Base-by-base conservation (phyloP, 2,113 vertebrate species). In the Synchiropus splendidus region DNA sequence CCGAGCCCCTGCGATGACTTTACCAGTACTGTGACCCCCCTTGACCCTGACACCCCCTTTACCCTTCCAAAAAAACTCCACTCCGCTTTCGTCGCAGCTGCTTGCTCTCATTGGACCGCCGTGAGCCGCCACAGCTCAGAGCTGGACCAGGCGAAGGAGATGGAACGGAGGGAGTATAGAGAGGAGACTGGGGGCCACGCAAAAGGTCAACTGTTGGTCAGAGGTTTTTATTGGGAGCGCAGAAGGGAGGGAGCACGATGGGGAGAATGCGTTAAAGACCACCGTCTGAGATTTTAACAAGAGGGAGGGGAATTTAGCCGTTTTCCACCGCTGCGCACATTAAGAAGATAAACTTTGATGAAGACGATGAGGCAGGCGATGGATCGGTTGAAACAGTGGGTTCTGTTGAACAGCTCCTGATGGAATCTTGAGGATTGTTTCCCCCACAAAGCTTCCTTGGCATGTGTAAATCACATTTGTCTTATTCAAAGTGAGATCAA, bases 161-260 rank as follows among this genome's bases (percentile, higher is more conserved):
- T 34, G 30, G 41, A 51, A 49, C 43, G 42, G 37, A 48, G 31
- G 61, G 45, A 42, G 47, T 13, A 12, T 43, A 32, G n/a, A 33
- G 37, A 13, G 46, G 8, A 16, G 30, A 49, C 58, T 43, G 51
- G 62, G 50, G 51, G 58, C 48, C 33, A 33, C n/a, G 67, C 54
- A 59, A 81, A 77, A 81, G 85, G 84, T 86, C 84, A 86, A 64
- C 78, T 63, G 80, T 73, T 86, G 84, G 85, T 86, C 85, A 88
- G 79, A 74, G 72, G 67, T 72, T 85, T 86, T 86, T 85, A 84
- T 84, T 84, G 81, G 82, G 63, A 76, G 65, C 53, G 77, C 38
- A 14, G 43, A 53, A 53, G 63, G 66, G 71, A 66, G 70, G 78
- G 66, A 78, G 64, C 27, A 33, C 47, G 67, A 63, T 64, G 67